Evolutionary conservation across 1,140 invertebrate genomes (phyloP).

Genomic region (Ptiloglossa arizonensis): DNA sequence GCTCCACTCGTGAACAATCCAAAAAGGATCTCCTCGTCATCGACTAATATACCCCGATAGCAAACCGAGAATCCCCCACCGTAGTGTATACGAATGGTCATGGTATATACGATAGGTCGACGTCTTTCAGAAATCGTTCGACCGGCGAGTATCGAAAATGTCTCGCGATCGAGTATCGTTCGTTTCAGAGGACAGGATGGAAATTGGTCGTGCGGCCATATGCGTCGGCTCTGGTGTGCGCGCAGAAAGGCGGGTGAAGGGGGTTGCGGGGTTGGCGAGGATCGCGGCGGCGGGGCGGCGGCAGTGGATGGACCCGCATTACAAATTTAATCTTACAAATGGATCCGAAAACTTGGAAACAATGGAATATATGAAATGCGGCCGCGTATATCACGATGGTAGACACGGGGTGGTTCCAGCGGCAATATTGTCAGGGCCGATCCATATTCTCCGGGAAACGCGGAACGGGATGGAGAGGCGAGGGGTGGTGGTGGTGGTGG

Average conservation of each 20-base stretch:
- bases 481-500: no score
- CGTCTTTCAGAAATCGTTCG: background rate
- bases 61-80: no score
- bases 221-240: conserved; percentile 74
- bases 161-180: background rate
- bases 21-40: no score
- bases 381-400: conserved; percentile 78
- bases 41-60: no score
- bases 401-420: conserved; percentile 74
- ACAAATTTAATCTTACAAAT: conserved; percentile 84
- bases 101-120: background rate
- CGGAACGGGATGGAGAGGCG: conserved; percentile 48
- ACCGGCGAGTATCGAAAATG: background rate
- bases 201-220: conserved; percentile 79
- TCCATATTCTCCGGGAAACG: conserved; percentile 76
- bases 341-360: conserved; percentile 83
- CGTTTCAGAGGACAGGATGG: conserved; percentile 51
- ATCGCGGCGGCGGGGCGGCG: conserved; percentile 25
- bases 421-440: conserved; percentile 82
- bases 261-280: conserved; percentile 29
- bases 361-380: conserved; percentile 82
- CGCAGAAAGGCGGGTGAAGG: conserved; percentile 61
- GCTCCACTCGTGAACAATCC: no score
- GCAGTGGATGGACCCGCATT: conserved; percentile 72
- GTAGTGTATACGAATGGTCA: no score